Conservation (phyloP, 2,888 invertebrate genomes). For the Scelioninae gen. 1 region DNA sequence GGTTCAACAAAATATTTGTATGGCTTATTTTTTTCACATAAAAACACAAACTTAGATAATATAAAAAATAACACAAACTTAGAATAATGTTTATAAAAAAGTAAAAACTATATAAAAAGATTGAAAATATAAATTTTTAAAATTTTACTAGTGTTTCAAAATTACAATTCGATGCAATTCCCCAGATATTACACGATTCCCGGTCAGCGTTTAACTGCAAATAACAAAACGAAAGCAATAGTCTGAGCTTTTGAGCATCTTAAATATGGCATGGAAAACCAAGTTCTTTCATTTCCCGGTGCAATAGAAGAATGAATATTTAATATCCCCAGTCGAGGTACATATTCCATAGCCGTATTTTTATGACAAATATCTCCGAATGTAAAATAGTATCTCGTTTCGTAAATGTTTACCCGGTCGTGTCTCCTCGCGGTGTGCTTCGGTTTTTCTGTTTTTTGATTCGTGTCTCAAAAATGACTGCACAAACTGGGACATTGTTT, state of each 20-base stretch:
- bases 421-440: conserved; percentile 6
- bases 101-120: too few relatives aligned
- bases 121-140: too few relatives aligned
- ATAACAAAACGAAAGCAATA: conserved; percentile 14
- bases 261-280: conserved; percentile 36
- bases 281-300: conserved; percentile 54
- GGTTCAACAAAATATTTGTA: too few relatives aligned
- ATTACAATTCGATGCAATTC: too few relatives aligned
- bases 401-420: conserved; percentile 43
- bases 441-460: conserved; percentile 9
- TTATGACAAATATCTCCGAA: conserved; percentile 36
- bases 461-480: conserved; percentile 55
- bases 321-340: conserved; percentile 38
- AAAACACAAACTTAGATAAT: too few relatives aligned
- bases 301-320: conserved; percentile 53
- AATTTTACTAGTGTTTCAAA: too few relatives aligned
- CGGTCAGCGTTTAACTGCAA: conserved; percentile 19
- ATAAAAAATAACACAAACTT: too few relatives aligned
- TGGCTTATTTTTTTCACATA: too few relatives aligned
- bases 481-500: conserved; percentile 46
- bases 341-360: conserved; percentile 28
- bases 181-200: too few relatives aligned
- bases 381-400: conserved; percentile 38
- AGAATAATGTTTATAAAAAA: too few relatives aligned
- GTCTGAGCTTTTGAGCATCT: conserved; percentile 19